Base-by-base conservation (phyloP, 2,797 vertebrate species). In the Platyrinchus mystaceus region DNA sequence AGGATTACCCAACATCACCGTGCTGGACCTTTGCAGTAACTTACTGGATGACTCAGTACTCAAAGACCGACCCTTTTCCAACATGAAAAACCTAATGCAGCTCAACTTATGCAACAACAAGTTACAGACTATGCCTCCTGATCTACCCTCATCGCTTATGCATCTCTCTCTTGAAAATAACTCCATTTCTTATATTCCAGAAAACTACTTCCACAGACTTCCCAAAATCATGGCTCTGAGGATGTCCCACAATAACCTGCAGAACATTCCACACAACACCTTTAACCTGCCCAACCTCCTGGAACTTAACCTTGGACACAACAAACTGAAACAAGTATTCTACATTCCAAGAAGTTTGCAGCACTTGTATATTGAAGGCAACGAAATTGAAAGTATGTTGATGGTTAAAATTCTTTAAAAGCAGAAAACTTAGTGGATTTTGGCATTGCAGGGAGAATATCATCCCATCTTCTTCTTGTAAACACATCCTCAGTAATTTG, bases 151-250 rank as follows among this genome's bases (percentile, higher is more conserved):
- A 63, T 99, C 98, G 88, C 97, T 98, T 71, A 97, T 98, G 97
- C 98, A 99, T 91, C 97, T 99, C 75, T 98, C 98, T n/a, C 96
- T 98, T 46, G 98, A 98, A 97, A 98, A 98, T 81, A 98, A 98
- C 84, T 98, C 98, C 0, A 98, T 98, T 95, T 97, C 98, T 87
- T 96, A 97, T 53, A 98, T 98, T 90, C 98, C 98, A 77, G 97
- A 98, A 85, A 98, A 97, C 74, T 98, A 98, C 78, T 98, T 98
- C 83, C 87, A 91, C 18, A 96, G 95, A 67, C 97, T 98, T 80
- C 97, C 97, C 83, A 98, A 98, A 60, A 97, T 98, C 84, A 95
- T 96, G 70, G 97, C 98, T 69, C 75, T 98, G 84, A 96, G 98
- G 89, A 86, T 98, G 93, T 98, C 98, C 66, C 92, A 97, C 90